Conservation (phyloP, 2,797 vertebrate species). For the Iguana delicatissima region DNA sequence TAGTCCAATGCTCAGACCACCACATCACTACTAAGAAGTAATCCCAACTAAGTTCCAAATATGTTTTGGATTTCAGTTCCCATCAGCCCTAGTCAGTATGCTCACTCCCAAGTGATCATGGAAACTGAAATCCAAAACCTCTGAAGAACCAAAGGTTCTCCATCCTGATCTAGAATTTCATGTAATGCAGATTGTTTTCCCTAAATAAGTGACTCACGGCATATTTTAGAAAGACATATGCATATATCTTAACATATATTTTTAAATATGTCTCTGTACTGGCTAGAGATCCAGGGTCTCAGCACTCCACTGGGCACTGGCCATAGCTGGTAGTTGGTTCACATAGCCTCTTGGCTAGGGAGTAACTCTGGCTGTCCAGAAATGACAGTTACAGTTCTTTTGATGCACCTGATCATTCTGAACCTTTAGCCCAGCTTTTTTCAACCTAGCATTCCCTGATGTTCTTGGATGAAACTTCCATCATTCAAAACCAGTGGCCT, state of each 20-base stretch:
- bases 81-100: background rate
- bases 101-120: background rate
- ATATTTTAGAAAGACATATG: background rate
- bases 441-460: background rate
- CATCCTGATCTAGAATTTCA: background rate
- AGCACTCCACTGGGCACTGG: background rate
- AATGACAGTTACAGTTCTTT: too few species aligned
- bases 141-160: background rate
- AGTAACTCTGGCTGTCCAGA: background rate
- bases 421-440: background rate
- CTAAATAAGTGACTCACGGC: background rate
- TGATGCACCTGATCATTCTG: background rate
- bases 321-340: background rate
- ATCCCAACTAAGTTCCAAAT: background rate
- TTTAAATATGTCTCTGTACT: background rate
- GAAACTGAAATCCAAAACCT: background rate
- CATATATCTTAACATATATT: background rate
- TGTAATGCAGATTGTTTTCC: background rate
- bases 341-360: background rate
- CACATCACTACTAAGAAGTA: background rate
- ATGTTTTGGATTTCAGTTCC: background rate
- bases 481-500: background rate
- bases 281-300: background rate
- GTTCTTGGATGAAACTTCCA: background rate
- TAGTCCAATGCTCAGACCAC: too few species aligned